Base-by-base conservation (phyloP, 2,888 invertebrate genomes). In the Gymnosoma rotundatum region DNA sequence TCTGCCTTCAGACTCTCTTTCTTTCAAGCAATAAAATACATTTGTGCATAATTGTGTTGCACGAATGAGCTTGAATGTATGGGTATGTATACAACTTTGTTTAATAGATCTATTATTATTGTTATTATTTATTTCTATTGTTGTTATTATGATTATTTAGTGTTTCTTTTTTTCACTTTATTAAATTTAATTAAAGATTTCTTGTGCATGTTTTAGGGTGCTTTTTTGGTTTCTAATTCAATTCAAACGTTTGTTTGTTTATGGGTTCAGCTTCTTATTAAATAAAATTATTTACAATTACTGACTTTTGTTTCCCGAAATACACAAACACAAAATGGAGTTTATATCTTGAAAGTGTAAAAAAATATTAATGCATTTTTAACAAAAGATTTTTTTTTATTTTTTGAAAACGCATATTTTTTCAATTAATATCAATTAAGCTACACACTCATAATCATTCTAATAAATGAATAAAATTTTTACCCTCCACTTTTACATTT, bases 401-500 rank as follows among this genome's bases (percentile, higher is more conserved):
- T 50, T 58, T 58, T 66, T 50, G 38, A 38, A 42, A 58, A 48
- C 14, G 79, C 61, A 73, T 78, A 74, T 73, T 78, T 84, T 79
- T 74, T 81, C 84, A 84, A 84, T 84, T 84, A 84, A 84, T 84
- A 78, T 84, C 84, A 84, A 84, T 84, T 84, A 80, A 84, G 84
- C 63, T 58, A 42, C 70, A 60, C 76, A 18, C 42, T 16, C 25
- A 42, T 45, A 56, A 48, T 48, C 64, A 66, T n/a, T 50, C 58
- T n/a, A 14, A n/a, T 16, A 42, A 12, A 42, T 42, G 42, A 42
- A 42, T 42, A 12, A 2, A 42, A 12, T 10, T 12, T 42, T 12
- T 42, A 42, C 42, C 42, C 42, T 42, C 42, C 42, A 42, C 42
- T 8, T 12, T 12, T 42, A 0, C 1, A 42, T 12, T 42, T 10